Evolutionary conservation across 2,113 vertebrate species (phyloP).

Genomic region (Camelus bactrianus): DNA sequence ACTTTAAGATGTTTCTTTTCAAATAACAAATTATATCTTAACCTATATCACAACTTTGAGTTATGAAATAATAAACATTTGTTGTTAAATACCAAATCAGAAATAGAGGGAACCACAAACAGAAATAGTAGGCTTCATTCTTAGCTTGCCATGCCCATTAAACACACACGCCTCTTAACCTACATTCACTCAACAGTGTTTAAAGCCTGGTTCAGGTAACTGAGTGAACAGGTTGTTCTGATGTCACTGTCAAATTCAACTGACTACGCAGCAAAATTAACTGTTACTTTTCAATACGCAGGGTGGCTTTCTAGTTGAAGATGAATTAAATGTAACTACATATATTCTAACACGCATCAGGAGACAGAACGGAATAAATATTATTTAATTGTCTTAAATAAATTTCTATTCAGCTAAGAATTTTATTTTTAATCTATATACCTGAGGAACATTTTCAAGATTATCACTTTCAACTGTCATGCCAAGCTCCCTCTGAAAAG

Average conservation of each 20-base stretch:
- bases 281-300: background rate
- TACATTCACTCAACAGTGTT: background rate
- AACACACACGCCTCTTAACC: background rate
- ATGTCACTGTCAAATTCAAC: conserved; percentile 17
- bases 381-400: conserved; percentile 2
- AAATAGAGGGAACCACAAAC: background rate
- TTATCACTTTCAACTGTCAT: background rate
- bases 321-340: background rate
- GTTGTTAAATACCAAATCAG: conserved; percentile 9
- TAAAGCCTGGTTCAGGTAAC: background rate
- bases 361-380: background rate
- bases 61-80: background rate
- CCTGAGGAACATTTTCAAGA: background rate
- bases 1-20: background rate
- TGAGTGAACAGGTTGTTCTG: background rate
- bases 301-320: background rate
- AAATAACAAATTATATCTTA: conserved; percentile 5
- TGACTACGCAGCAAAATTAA: background rate
- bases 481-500: conserved; percentile 8
- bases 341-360: conserved; percentile 27
- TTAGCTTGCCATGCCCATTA: background rate
- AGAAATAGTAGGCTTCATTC: background rate
- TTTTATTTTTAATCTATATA: background rate
- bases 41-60: background rate
- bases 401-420: background rate